These are phyloP conservation scores for Echinarachnius parma DNA, from an alignment of 53 echinoderm and acorn worm species.

Conservation along the genomic window DNA sequence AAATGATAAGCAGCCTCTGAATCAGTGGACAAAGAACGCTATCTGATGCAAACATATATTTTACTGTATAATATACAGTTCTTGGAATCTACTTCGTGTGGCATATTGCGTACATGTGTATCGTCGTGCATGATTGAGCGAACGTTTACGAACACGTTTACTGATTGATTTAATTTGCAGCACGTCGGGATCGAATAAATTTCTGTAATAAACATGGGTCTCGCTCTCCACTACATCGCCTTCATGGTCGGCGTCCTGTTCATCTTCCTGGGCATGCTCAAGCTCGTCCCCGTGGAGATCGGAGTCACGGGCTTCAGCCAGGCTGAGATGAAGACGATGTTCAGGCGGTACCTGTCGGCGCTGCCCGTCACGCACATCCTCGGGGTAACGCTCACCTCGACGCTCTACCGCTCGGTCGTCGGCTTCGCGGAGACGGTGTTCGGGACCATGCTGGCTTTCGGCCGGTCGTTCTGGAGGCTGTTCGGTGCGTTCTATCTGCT, in stretches of 20 bases:
- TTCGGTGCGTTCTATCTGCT: slow-evolving; percentile 22
- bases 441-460: slow-evolving; percentile 33
- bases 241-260: slow-evolving; percentile 20
- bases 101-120: too few species aligned
- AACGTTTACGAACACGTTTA: too few species aligned
- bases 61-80: too few species aligned
- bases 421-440: slow-evolving; percentile 33
- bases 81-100: too few species aligned
- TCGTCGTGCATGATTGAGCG: too few species aligned
- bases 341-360: slow-evolving; percentile 19
- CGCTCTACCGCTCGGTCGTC: slow-evolving; percentile 30
- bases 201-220: too few species aligned
- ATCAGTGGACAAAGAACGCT: too few species aligned
- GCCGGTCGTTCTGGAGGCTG: slow-evolving; percentile 34
- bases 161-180: too few species aligned
- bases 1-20: too few species aligned
- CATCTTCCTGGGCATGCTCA: slow-evolving; percentile 36
- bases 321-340: slow-evolving; percentile 37
- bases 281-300: slow-evolving; percentile 22
- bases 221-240: slow-evolving; percentile 18
- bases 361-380: slow-evolving; percentile 6
- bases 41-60: too few species aligned
- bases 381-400: slow-evolving; percentile 24
- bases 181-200: too few species aligned
- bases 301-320: slow-evolving; percentile 18